Percentiles rank a stretch among this genome's conserved stretches.
These are phyloP conservation scores for Helicoverpa zea DNA, from an alignment of 1,140 invertebrate genomes.

Conservation along the genomic window DNA sequence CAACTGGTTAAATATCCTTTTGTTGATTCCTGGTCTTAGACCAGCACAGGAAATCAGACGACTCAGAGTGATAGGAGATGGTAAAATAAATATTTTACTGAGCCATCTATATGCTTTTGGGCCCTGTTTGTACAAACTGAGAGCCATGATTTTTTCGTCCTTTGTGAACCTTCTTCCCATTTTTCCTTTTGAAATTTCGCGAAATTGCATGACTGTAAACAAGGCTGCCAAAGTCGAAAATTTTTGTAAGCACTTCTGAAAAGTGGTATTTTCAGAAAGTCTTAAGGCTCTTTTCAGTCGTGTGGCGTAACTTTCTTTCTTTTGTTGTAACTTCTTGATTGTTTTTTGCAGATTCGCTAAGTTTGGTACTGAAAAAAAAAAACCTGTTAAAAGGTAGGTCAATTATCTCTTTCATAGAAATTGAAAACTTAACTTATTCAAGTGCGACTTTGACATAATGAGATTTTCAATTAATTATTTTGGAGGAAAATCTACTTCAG, in stretches of 20 bases:
- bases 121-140: slow-evolving; percentile 47
- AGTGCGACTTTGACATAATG: no score
- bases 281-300: slow-evolving; percentile 37
- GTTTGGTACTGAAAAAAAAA: no score
- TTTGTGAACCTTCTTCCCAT: slow-evolving; percentile 48
- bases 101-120: slow-evolving; percentile 52
- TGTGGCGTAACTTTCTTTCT: background rate
- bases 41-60: slow-evolving; percentile 45
- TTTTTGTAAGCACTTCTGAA: slow-evolving; percentile 30
- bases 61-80: slow-evolving; percentile 48
- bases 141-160: slow-evolving; percentile 50
- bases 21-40: slow-evolving; percentile 61
- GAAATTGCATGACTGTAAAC: slow-evolving; percentile 48
- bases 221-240: slow-evolving; percentile 32
- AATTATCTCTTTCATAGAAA: no score
- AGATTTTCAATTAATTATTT: no score
- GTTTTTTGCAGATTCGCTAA: no score
- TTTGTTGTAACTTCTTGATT: background rate
- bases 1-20: slow-evolving; percentile 60
- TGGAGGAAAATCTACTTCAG: no score
- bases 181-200: slow-evolving; percentile 46
- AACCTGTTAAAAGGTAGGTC: no score
- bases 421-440: no score
- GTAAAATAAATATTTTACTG: slow-evolving; percentile 51
- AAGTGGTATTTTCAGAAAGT: slow-evolving; percentile 41